phyloP scores from a whole-genome alignment of 1,140 invertebrate genomes.

The Matsumurasca onukii region DNA sequence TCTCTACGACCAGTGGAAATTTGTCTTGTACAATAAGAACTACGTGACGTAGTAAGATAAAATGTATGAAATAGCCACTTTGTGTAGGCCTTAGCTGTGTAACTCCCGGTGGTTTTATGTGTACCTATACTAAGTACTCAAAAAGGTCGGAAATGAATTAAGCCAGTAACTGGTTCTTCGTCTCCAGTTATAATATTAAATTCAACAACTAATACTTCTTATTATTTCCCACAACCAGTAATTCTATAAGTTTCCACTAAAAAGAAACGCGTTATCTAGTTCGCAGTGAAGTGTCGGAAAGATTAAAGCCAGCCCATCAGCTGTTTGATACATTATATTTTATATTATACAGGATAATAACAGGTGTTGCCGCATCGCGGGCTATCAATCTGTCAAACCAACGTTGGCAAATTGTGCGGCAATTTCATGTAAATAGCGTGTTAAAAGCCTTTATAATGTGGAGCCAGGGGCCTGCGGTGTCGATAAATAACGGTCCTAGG shows the following conservation, averaged over 20 bases:
- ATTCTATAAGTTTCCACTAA: background rate
- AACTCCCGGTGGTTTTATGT: no score
- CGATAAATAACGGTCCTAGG: background rate
- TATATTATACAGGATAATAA: background rate
- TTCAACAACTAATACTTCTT: no score
- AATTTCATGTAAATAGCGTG: constrained; percentile 19
- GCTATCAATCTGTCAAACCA: constrained; percentile 11
- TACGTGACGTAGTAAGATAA: no score
- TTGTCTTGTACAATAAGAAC: no score
- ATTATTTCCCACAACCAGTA: background rate
- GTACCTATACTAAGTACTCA: no score
- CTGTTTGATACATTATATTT: background rate
- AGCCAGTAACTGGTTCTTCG: no score
- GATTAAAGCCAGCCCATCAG: background rate
- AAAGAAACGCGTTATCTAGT: background rate
- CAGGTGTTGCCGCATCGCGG: background rate
- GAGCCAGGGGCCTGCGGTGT: background rate
- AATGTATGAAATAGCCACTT: no score
- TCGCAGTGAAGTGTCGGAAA: background rate
- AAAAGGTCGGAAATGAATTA: no score
- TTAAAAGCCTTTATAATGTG: constrained; percentile 17
- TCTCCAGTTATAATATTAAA: no score
- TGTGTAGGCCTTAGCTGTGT: no score
- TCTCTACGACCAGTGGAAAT: no score
- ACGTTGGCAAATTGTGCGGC: constrained; percentile 14